phyloP scores from a whole-genome alignment of 2,888 invertebrate genomes.

The Idaea biselata region DNA sequence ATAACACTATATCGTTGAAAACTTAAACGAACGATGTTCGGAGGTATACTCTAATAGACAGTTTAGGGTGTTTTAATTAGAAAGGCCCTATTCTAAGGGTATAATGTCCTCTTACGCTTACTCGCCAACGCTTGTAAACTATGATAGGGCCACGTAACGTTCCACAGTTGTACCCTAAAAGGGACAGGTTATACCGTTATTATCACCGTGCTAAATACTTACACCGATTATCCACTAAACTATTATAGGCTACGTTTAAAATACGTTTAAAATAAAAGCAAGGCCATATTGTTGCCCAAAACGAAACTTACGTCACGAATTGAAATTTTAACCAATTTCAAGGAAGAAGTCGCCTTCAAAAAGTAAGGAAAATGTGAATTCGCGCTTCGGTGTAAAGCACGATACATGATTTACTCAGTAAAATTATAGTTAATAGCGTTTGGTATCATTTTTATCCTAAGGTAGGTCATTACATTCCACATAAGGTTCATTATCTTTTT shows the following conservation, averaged over 20 bases:
- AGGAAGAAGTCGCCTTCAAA: no score
- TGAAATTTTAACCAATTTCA: no score
- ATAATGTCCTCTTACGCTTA: constrained; percentile 69
- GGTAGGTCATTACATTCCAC: no score
- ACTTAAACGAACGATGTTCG: constrained; percentile 48
- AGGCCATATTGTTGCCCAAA: neutral
- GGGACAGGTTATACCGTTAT: constrained; percentile 48
- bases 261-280: constrained; percentile 18
- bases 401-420: no score
- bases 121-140: constrained; percentile 66
- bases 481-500: no score
- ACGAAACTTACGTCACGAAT: neutral
- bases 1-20: constrained; percentile 35
- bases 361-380: no score
- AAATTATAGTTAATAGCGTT: no score
- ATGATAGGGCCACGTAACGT: constrained; percentile 52
- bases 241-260: constrained; percentile 37
- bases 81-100: constrained; percentile 68
- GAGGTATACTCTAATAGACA: constrained; percentile 64
- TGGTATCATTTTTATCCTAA: no score
- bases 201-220: constrained; percentile 54
- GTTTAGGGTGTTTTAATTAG: constrained; percentile 77
- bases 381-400: no score
- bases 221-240: constrained; percentile 45
- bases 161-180: constrained; percentile 46